Conservation (phyloP, 2,888 invertebrate genomes). For the Noctuana brunneofusca region DNA sequence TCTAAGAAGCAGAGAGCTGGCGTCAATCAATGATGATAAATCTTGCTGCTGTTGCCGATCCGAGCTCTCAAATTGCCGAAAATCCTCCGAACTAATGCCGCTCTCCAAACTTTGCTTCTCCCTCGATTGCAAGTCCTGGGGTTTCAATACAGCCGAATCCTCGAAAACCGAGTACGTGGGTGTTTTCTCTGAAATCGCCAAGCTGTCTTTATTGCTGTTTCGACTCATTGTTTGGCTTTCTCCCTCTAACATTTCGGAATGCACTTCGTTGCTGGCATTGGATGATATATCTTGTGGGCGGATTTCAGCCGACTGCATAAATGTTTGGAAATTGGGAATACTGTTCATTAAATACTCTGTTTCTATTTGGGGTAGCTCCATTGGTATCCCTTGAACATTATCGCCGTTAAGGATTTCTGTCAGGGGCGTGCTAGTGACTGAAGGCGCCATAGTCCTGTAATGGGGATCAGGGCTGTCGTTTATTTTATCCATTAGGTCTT, state of each 20-base stretch:
- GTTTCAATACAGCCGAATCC: conserved; percentile 57
- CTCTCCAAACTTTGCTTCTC: conserved; percentile 58
- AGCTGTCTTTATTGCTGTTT: conserved; percentile 52
- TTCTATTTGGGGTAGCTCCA: conserved; percentile 49
- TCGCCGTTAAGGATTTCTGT: conserved; percentile 42
- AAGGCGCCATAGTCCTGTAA: conserved; percentile 59
- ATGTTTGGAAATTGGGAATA: conserved; percentile 59
- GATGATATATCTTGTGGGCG: conserved; percentile 62
- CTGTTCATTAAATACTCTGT: conserved; percentile 42
- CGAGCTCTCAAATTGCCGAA: conserved; percentile 62
- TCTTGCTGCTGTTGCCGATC: conserved; percentile 64
- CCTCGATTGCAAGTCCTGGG: conserved; percentile 57
- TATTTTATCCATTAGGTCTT: conserved; percentile 40
- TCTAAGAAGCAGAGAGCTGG: conserved; percentile 58
- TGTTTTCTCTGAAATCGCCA: conserved; percentile 39
- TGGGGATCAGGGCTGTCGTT: conserved; percentile 56
- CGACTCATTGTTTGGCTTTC: conserved; percentile 51
- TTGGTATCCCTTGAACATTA: conserved; percentile 51
- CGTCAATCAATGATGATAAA: conserved; percentile 61
- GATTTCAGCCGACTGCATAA: conserved; percentile 62
- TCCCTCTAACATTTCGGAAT: conserved; percentile 54
- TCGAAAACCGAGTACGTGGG: conserved; percentile 67
- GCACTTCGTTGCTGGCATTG: conserved; percentile 44
- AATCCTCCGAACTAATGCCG: conserved; percentile 62
- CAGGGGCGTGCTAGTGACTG: conserved; percentile 71